Evolutionary conservation across 1,140 invertebrate species (phyloP), one percentile per base, ranked within the genome.

Genomic region (Penaeus vannamei): DNA sequence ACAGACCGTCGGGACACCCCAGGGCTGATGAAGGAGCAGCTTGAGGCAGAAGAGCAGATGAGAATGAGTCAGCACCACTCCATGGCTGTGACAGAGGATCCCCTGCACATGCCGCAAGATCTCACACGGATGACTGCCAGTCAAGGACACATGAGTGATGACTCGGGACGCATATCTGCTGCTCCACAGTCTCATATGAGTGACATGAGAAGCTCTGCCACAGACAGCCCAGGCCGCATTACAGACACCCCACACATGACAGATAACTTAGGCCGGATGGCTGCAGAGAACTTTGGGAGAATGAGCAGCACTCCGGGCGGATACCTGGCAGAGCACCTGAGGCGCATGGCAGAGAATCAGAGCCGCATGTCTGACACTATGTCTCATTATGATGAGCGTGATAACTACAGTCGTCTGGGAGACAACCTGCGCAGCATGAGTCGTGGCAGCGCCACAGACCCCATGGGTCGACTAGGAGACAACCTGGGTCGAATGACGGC

Each of bases 401-500:
- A 91, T 62, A 90, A 90, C 69, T 91, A 91, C 66, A 85, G 85
- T 46, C 86, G 91, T 46, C 79, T 91, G 46, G 89, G 89, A 19
- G 91, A 91, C 59, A 91, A 91, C 89, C 87, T 91, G 62, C 88
- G 91, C 10, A 87, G 60, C 60, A 91, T 91, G 91, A 91, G 91
- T 60, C 84, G 91, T 36, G 91, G 88, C 10, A 91, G 91, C 77
- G 88, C 91, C 1, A 84, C 59, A 36, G 91, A 91, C 36, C 88
- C 91, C 26, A 91, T 91, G 91, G 91, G 88, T 19, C 81, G 91
- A 5, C 89, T 91, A 17, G 91, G 91, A 64, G 91, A 91, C 82
- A 91, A 91, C 83, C 62, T 91, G 23, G 86, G 87, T 14, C 87
- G 87, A 14, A 89, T 89, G 87, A 89, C 87, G 69, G 69, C 69